Conservation (phyloP, 37 sponge, comb jelly and placozoan species). For the Spongilla lacustris region DNA sequence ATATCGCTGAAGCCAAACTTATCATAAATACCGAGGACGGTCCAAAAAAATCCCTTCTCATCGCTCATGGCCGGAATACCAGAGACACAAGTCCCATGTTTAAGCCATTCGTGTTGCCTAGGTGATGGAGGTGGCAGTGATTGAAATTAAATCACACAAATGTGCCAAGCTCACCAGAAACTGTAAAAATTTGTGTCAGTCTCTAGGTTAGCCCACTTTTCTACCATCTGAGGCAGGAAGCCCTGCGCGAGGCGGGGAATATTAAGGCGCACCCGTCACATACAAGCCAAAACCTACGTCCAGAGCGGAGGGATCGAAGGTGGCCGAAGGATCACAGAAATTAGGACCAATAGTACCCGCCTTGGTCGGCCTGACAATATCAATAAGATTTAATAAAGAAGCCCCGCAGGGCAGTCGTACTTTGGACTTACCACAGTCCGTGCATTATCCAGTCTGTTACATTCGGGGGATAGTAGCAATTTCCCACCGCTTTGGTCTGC, state of each 20-base stretch:
- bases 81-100: constrained; percentile 28
- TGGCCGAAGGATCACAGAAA: constrained; percentile 9
- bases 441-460: constrained; percentile 22
- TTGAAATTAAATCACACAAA: neutral
- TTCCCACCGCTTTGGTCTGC: no score
- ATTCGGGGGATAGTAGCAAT: neutral
- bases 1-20: constrained; percentile 4
- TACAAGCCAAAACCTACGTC: neutral
- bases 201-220: constrained; percentile 9
- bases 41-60: constrained; percentile 24
- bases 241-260: neutral
- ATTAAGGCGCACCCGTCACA: neutral
- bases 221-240: neutral
- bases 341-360: constrained; percentile 11
- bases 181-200: neutral
- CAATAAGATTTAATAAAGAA: neutral
- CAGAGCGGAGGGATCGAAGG: neutral
- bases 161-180: constrained; percentile 6
- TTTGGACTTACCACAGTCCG: constrained; percentile 2
- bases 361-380: constrained; percentile 9
- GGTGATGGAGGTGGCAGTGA: neutral
- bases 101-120: constrained; percentile 41
- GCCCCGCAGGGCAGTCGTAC: neutral
- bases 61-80: neutral
- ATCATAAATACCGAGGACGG: neutral